Percentiles rank a stretch among this genome's conserved stretches.
Conservation (phyloP, 2,888 invertebrate genomes). For the Rhyacophila evoluta region DNA sequence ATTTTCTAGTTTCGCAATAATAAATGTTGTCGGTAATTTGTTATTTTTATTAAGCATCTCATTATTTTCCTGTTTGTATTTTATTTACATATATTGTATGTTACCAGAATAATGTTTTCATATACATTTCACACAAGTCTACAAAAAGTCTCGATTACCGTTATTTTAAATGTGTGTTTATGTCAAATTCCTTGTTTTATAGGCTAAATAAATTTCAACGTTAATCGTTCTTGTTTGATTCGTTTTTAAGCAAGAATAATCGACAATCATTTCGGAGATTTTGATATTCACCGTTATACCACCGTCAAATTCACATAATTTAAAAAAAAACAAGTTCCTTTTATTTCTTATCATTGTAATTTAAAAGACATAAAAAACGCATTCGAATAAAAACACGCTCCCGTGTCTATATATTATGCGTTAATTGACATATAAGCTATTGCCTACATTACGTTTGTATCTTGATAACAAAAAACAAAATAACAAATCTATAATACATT, state of each 20-base stretch:
- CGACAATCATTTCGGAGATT: neutral
- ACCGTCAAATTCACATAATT: neutral
- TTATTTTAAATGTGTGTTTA: neutral
- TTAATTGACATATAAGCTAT: conserved; percentile 22
- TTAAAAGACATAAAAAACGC: conserved; percentile 17
- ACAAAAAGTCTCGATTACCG: too few species aligned
- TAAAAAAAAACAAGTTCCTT: conserved; percentile 1
- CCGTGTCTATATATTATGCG: neutral
- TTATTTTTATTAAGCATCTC: too few species aligned
- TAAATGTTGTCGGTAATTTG: too few species aligned
- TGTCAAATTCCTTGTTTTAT: neutral
- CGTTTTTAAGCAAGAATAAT: conserved; percentile 18
- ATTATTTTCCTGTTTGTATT: too few species aligned
- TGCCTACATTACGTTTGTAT: neutral
- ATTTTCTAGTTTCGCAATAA: too few species aligned
- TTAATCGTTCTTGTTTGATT: neutral
- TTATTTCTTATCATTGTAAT: conserved; percentile 13
- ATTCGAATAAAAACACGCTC: neutral
- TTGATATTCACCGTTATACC: neutral
- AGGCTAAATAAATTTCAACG: neutral
- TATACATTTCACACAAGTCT: too few species aligned
- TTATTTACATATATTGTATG: too few species aligned
- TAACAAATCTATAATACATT: conserved; percentile 4
- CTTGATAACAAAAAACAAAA: neutral
- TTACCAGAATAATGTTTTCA: too few species aligned